These are phyloP conservation scores for Dendroctonus ponderosae DNA, from an alignment of 1,140 invertebrate genomes.

Conservation along the genomic window DNA sequence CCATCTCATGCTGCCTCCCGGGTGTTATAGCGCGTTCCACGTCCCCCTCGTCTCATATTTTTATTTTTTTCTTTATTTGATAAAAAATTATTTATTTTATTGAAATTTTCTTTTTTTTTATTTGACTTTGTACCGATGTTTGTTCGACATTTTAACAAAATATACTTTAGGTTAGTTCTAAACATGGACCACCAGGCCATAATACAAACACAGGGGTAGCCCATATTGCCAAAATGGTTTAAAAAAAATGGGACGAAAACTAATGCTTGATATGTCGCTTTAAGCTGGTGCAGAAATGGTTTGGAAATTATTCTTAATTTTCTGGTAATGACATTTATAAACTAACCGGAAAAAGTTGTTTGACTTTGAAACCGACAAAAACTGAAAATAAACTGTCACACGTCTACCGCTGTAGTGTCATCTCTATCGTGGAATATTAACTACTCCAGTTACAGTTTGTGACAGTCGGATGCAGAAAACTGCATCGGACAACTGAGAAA, in stretches of 20 bases:
- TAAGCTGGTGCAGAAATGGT: background rate
- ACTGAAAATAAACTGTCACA: too few species aligned
- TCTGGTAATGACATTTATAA: background rate
- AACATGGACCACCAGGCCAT: background rate
- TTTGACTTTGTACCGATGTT: too few species aligned
- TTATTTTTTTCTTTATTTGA: background rate
- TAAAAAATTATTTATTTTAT: too few species aligned
- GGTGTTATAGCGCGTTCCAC: background rate
- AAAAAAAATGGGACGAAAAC: background rate
- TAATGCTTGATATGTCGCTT: background rate
- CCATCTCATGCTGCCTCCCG: background rate
- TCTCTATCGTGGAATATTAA: too few species aligned
- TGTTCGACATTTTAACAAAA: background rate
- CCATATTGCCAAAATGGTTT: background rate
- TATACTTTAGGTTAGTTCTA: background rate
- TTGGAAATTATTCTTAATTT: background rate
- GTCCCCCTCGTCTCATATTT: background rate
- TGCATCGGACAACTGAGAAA: background rate
- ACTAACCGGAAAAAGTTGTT: background rate
- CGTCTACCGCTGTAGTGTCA: too few species aligned
- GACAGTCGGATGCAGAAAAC: background rate
- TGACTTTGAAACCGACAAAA: background rate
- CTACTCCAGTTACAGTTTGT: too few species aligned
- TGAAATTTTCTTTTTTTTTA: too few species aligned
- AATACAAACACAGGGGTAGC: background rate